These are phyloP conservation scores for Galaxias olidus DNA, from an alignment of 2,797 vertebrate genomes.

Conservation along the genomic window DNA sequence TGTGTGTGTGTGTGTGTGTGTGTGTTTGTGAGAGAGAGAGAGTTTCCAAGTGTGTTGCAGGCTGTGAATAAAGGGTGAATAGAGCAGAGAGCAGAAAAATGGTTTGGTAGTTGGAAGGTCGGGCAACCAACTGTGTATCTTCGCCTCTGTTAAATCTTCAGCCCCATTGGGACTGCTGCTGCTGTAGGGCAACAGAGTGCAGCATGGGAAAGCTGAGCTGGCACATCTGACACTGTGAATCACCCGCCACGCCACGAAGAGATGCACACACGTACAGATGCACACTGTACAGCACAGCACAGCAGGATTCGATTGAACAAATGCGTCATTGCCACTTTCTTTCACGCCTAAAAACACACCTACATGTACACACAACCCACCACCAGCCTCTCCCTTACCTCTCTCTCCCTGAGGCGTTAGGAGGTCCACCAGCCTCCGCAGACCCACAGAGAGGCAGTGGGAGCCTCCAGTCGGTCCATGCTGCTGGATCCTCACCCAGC, in stretches of 20 bases:
- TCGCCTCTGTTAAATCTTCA: constrained; percentile 40
- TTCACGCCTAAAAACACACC: constrained; percentile 3
- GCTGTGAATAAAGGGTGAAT: not conserved
- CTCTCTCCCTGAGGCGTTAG: too few species aligned
- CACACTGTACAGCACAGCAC: not conserved
- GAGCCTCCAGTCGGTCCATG: too few species aligned
- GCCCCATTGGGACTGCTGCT: not conserved
- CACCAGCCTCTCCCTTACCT: not conserved
- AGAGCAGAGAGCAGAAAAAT: not conserved
- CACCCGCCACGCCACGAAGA: constrained; percentile 32
- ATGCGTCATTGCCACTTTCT: constrained; percentile 13
- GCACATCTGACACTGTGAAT: constrained; percentile 47
- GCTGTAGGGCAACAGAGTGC: constrained; percentile 33
- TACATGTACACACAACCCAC: constrained; percentile 10
- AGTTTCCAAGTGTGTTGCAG: constrained; percentile 2
- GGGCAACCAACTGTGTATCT: not conserved
- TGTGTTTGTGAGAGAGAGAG: constrained; percentile 14
- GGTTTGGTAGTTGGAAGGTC: too few species aligned
- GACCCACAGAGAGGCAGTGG: too few species aligned
- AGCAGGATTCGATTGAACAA: not conserved
- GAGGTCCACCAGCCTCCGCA: too few species aligned
- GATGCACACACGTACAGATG: not conserved
- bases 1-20: constrained; percentile 21
- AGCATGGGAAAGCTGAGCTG: constrained; percentile 55
- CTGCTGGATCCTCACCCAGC: too few species aligned